Evolutionary conservation across 2,113 vertebrate genomes (phyloP), one percentile per base, ranked within the genome.

Genomic region (Formicarius rufipectus): DNA sequence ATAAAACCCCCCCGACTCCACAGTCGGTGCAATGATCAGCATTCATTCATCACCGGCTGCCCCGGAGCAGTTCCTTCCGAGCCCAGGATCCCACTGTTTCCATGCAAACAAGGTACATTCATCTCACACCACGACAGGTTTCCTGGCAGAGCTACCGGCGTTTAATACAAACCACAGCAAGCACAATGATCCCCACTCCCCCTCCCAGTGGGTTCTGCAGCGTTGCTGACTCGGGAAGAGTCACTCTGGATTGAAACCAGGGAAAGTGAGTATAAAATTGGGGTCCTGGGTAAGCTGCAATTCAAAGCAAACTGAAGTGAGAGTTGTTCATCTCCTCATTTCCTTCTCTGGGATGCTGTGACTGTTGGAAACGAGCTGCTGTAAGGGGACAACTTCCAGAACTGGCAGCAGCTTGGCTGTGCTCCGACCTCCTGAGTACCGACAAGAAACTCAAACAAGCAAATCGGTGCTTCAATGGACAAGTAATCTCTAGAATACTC

Each of bases 21-120:
- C 55, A 85, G 89, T 33, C 60, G 67, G 63, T 0, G 15, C 89
- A 59, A 23, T 40, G 81, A 88, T 90, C 87, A 86, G 87, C 3
- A 3, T 52, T 86, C 82, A 63, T 96, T 93, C 52, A 86, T 94
- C 93, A 94, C 63, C 7, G 0, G 33, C 94, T 94, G 84, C 89
- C 96, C 95, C 74, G 60, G 39, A 85, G 95, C 78, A 68, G 63
- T 39, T 74, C 59, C 87, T 72, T 33, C 68, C 37, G 39, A 93
- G 80, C 82, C 31, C 84, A 23, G 89, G 60, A 75, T 88, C 92
- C 93, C 75, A 25, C 42, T 37, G 93, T 35, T 93, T 24, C 91
- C 63, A 15, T 64, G 72, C 81, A 88, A 91, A 93, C 59, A 47
- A 88, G 90, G 93, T 63, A 35, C 76, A 92, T 91, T 40, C 92